Percentiles rank a stretch among this genome's conserved stretches.
These are phyloP conservation scores for Ostrea edulis DNA, from an alignment of 1,140 invertebrate genomes.

Conservation along the genomic window DNA sequence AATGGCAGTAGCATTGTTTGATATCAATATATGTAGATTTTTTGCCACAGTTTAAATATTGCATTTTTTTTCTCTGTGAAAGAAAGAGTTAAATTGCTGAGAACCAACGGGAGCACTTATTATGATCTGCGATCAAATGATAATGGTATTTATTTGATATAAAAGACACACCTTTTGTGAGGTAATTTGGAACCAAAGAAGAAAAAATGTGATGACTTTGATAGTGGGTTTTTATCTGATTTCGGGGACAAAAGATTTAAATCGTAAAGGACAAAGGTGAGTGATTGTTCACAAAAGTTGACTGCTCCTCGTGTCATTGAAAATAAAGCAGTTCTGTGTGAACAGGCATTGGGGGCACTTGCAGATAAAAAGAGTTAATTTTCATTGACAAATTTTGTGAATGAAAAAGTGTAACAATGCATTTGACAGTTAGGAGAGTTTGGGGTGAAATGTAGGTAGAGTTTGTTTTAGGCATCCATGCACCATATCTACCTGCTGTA, in stretches of 20 bases:
- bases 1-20: background rate
- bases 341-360: constrained; percentile 2
- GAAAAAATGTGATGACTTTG: constrained; percentile 30
- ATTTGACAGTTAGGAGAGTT: background rate
- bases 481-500: background rate
- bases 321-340: constrained; percentile 5
- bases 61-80: constrained; percentile 9
- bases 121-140: constrained; percentile 8
- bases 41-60: constrained; percentile 34
- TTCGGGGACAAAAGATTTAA: constrained; percentile 2
- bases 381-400: constrained; percentile 33
- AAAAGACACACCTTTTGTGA: constrained; percentile 32
- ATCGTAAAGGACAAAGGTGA: background rate
- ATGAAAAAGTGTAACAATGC: constrained; percentile 29
- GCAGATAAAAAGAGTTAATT: constrained; percentile 33
- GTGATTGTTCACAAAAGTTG: constrained; percentile 8
- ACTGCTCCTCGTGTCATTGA: constrained; percentile 23
- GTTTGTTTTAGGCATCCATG: background rate
- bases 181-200: constrained; percentile 16
- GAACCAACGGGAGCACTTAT: constrained; percentile 4
- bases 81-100: constrained; percentile 12
- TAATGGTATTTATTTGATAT: constrained; percentile 36
- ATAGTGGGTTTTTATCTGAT: constrained; percentile 8
- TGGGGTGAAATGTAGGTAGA: background rate
- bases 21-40: constrained; percentile 10